Base-by-base conservation (phyloP, 2,888 invertebrate genomes). In the Pandemis cinnamomeana region DNA sequence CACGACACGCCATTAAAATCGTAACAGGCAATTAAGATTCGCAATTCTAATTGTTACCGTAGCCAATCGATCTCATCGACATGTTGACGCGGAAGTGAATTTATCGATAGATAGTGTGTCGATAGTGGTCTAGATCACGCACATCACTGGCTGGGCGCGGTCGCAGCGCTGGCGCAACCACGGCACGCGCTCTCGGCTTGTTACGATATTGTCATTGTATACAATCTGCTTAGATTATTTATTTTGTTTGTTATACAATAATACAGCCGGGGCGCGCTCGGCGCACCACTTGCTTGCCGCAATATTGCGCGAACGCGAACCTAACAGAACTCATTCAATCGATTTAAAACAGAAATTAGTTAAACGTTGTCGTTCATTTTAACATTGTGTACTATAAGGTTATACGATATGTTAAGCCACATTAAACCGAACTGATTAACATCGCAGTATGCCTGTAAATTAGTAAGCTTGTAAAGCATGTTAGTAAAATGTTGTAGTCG, bases 141-240 rank as follows among this genome's bases (percentile, higher is more conserved):
- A 88, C 91, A 85, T 87, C 91, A 87, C 89, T 90, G 81, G 80
- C 78, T 83, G 88, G 90, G 89, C 87, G 88, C 89, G 88, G 89
- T 81, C 75, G 75, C 27, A 5, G 67, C 80, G 75, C 83, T 90
- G 88, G 89, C 86, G 89, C 88, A 89, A 89, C 84, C 83, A 79
- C 83, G 85, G 89, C 91, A 92, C 92, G 91, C 91, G 89, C 92
- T 83, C 84, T 84, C 81, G 80, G 79, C 80, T 76, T 78, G 78
- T 82, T 80, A 81, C 80, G 82, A 82, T 86, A 84, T 83, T 84
- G 79, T 84, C 82, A 82, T 77, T 80, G 80, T 71, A 74, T 76
- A 74, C 73, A 73, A 79, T 78, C 78, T 76, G 75, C 77, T 78
- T 80, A 74, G 74, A 74, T 71, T 74, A 74, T 74, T 74, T 74